Conservation (phyloP, 2,888 invertebrate genomes). For the Mythimna lalbum region DNA sequence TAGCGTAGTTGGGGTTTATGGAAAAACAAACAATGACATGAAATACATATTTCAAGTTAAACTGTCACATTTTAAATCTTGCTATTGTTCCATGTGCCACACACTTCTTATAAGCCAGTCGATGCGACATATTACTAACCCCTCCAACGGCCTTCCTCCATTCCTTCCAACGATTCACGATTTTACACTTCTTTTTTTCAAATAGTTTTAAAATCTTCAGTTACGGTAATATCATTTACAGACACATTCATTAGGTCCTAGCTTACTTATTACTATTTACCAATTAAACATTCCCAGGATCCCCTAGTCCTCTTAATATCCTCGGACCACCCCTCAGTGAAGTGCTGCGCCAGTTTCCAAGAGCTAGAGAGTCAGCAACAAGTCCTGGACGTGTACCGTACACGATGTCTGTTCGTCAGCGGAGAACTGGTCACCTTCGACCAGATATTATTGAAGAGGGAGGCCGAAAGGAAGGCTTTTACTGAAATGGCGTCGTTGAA, state of each 20-base stretch:
- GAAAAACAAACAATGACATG: no score
- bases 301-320: conserved; percentile 89
- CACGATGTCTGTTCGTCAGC: conserved; percentile 87
- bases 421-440: conserved; percentile 88
- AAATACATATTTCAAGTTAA: background rate
- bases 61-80: background rate
- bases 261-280: background rate
- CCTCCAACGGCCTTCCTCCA: no score
- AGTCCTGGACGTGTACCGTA: conserved; percentile 87
- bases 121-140: no score
- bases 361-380: conserved; percentile 87
- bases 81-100: background rate
- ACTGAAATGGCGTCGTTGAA: conserved; percentile 88
- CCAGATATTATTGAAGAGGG: conserved; percentile 85
- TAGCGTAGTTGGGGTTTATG: background rate
- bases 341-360: conserved; percentile 88
- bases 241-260: background rate
- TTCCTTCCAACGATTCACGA: no score
- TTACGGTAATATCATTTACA: background rate
- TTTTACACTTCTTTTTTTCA: no score
- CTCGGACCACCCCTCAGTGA: conserved; percentile 88
- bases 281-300: conserved; percentile 77
- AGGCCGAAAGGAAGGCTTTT: conserved; percentile 86
- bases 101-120: no score
- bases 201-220: background rate